Evolutionary conservation across 2,888 invertebrate species (phyloP).

Genomic region (Ischnura elegans): DNA sequence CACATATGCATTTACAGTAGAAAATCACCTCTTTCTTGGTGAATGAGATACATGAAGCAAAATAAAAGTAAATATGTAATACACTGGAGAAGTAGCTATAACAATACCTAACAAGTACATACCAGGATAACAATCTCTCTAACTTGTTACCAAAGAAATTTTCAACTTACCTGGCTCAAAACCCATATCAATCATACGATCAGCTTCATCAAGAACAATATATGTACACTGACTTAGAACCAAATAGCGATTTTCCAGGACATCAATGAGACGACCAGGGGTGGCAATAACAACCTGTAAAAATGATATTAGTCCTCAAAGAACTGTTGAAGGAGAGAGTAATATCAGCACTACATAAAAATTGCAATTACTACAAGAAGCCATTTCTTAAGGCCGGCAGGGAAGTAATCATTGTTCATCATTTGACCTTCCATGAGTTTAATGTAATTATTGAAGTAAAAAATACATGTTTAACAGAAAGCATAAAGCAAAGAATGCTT

Average conservation of each 20-base stretch:
- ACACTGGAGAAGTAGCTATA: slow-evolving; percentile 16
- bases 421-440: not conserved
- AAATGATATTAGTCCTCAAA: slow-evolving; percentile 56
- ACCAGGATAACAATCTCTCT: too few species aligned
- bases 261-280: slow-evolving; percentile 99
- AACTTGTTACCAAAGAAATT: not conserved
- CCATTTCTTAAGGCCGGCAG: not conserved
- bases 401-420: not conserved
- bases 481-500: not conserved
- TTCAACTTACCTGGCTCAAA: slow-evolving; percentile 89
- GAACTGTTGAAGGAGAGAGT: not conserved
- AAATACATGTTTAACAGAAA: too few species aligned
- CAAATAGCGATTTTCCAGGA: slow-evolving; percentile 97
- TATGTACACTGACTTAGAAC: slow-evolving; percentile 99
- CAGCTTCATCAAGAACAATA: slow-evolving; percentile 97
- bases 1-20: too few species aligned
- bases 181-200: slow-evolving; percentile 99
- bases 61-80: slow-evolving; percentile 19
- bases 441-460: not conserved
- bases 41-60: too few species aligned
- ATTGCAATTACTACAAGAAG: not conserved
- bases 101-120: slow-evolving; percentile 32
- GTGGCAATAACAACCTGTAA: slow-evolving; percentile 97
- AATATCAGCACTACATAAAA: not conserved
- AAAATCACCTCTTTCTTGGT: too few species aligned